Evolutionary conservation across 2,113 vertebrate genomes (phyloP).

Genomic region (Podarcis raffonei): DNA sequence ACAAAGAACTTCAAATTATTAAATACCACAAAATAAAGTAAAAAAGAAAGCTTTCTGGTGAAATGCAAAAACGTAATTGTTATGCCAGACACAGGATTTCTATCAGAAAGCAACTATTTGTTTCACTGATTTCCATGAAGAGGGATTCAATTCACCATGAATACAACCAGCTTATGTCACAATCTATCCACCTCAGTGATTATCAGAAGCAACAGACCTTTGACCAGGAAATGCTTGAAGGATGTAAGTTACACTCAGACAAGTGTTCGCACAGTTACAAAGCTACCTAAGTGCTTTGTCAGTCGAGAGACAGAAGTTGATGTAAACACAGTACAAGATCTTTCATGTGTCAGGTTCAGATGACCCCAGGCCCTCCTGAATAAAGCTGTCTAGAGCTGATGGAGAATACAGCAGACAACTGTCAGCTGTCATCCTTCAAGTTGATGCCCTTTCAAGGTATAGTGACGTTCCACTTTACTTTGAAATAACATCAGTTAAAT

Average conservation of each 20-base stretch:
- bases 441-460: not conserved
- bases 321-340: not conserved
- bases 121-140: not conserved
- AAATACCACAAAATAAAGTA: not conserved
- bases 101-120: not conserved
- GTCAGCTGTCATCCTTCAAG: conserved; percentile 6
- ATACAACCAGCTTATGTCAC: not conserved
- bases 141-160: not conserved
- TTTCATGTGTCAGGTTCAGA: conserved; percentile 4
- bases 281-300: not conserved
- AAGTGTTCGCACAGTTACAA: not conserved
- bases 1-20: not conserved
- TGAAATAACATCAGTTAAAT: not conserved
- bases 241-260: not conserved
- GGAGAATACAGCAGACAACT: not conserved
- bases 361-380: not conserved
- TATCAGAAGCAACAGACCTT: not conserved
- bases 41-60: not conserved
- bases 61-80: not conserved
- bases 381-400: not conserved
- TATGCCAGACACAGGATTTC: not conserved
- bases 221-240: not conserved
- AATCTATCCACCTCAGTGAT: not conserved
- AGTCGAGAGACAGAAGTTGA: not conserved
- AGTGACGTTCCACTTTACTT: not conserved